Percentiles rank a stretch among this genome's conserved stretches.
These are phyloP conservation scores for Zeuzera pyrina DNA, from an alignment of 2,888 invertebrate genomes.

Conservation along the genomic window DNA sequence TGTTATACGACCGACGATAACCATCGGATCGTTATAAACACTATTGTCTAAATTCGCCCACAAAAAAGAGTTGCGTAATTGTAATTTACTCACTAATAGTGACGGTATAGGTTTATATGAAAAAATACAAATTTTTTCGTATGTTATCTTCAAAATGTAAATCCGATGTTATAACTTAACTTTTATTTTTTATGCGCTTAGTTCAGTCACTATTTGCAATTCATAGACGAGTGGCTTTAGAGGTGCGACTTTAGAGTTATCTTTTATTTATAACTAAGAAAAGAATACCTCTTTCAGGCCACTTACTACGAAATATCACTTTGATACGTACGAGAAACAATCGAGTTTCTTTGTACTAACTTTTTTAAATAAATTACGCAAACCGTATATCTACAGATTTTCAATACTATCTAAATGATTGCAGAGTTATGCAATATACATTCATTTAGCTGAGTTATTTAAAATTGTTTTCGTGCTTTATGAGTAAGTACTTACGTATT, in stretches of 20 bases:
- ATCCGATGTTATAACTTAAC: background rate
- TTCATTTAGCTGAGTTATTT: too few relatives aligned
- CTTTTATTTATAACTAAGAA: slow-evolving; percentile 69
- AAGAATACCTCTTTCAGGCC: slow-evolving; percentile 33
- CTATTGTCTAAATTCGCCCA: slow-evolving; percentile 46
- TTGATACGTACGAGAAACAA: too few relatives aligned
- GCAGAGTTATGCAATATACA: too few relatives aligned
- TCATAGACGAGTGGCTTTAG: slow-evolving; percentile 57
- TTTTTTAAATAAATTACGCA: too few relatives aligned
- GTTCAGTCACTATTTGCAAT: slow-evolving; percentile 61
- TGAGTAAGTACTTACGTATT: too few relatives aligned
- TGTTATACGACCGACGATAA: slow-evolving; percentile 46
- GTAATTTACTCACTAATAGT: background rate
- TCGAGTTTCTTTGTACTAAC: too few relatives aligned
- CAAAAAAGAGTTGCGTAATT: slow-evolving; percentile 20
- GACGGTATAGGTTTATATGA: background rate
- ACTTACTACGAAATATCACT: slow-evolving; percentile 28
- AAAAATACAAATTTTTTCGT: too few relatives aligned
- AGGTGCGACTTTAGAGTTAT: slow-evolving; percentile 60
- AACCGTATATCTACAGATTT: too few relatives aligned
- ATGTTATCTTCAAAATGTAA: background rate
- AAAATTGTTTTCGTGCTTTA: too few relatives aligned
- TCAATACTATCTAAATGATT: too few relatives aligned
- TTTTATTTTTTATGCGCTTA: slow-evolving; percentile 22
- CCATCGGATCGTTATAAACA: slow-evolving; percentile 35